Evolutionary conservation across 2,113 vertebrate genomes (phyloP).

Genomic region (Aplodontia rufa): DNA sequence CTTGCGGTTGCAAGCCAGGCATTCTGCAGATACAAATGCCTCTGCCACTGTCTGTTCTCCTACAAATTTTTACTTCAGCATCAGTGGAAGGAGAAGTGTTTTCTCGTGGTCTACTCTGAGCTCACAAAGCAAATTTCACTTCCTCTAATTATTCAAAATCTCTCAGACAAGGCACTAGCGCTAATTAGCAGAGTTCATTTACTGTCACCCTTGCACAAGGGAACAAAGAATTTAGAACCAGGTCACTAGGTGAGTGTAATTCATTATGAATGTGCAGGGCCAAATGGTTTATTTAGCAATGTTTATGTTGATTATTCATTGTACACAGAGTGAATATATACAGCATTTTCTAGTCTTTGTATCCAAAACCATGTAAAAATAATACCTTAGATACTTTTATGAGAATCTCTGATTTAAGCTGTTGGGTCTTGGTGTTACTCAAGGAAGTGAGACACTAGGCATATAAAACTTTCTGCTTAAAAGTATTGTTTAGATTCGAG

Average conservation of each 20-base stretch:
- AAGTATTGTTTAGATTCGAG: background rate
- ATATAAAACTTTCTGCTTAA: background rate
- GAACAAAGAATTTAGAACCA: constrained; percentile 45
- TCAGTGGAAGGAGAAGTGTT: background rate
- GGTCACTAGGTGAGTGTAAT: background rate
- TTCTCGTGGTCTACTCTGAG: background rate
- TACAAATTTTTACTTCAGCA: background rate
- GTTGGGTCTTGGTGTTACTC: background rate
- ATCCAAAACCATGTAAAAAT: constrained; percentile 9
- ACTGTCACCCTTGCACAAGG: background rate
- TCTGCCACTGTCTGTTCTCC: background rate
- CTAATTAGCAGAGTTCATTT: constrained; percentile 42
- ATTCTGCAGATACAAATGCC: background rate
- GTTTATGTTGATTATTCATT: background rate
- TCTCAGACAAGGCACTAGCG: background rate
- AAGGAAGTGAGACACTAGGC: background rate
- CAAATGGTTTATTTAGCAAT: background rate
- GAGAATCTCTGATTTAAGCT: background rate
- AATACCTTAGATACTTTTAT: background rate
- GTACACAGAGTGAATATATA: background rate
- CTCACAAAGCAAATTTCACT: constrained; percentile 17
- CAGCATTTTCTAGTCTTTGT: background rate
- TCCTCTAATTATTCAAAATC: constrained; percentile 14
- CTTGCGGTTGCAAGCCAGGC: background rate
- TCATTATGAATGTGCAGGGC: background rate